Evolutionary conservation across 2,797 vertebrate species (phyloP).

Genomic region (Morus bassanus): DNA sequence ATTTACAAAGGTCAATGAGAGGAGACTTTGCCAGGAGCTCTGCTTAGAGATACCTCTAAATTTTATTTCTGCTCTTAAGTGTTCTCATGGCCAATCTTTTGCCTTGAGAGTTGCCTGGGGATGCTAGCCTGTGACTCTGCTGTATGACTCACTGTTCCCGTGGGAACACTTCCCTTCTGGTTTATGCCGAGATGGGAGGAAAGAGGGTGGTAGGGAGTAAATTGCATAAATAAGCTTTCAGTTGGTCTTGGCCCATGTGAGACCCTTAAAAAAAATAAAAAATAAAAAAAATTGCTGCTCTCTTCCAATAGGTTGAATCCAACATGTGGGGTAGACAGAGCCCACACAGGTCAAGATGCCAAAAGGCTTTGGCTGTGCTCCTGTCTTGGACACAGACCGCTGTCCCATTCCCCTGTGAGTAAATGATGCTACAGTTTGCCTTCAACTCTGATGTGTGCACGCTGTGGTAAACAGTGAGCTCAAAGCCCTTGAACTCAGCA

Average conservation of each 20-base stretch:
- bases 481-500: background rate
- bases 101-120: background rate
- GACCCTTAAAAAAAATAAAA: background rate
- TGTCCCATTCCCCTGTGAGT: background rate
- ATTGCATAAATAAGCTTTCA: background rate
- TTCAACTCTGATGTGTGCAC: background rate
- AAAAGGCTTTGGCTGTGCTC: background rate
- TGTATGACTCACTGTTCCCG: background rate
- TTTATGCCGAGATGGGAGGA: background rate
- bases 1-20: background rate
- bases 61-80: background rate
- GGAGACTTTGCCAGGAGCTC: background rate
- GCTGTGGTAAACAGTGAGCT: background rate
- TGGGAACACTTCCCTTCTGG: background rate
- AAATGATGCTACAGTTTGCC: background rate
- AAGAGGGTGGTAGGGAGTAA: background rate
- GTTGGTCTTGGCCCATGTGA: background rate
- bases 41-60: background rate
- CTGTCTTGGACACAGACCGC: accelerated
- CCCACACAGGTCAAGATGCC: accelerated
- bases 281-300: background rate
- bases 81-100: background rate
- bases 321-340: background rate
- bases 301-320: background rate
- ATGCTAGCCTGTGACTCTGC: background rate